Percentiles rank a stretch among this genome's conserved stretches.
phyloP scores from a whole-genome alignment of 2,113 vertebrate genomes.

The Pardalotus punctatus region DNA sequence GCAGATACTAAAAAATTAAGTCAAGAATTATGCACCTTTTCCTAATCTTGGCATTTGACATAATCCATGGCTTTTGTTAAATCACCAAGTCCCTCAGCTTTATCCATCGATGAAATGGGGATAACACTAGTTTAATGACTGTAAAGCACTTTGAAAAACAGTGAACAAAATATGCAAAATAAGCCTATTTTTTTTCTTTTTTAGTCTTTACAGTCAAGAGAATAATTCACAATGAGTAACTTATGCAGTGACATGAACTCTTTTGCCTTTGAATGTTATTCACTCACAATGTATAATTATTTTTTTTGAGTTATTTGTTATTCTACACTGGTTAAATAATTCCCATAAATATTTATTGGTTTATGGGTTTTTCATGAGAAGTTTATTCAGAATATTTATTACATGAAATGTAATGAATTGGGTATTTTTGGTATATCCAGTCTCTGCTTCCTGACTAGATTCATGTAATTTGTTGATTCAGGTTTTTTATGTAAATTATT shows the following conservation, averaged over 20 bases:
- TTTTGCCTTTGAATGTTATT: neutral
- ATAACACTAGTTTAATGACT: neutral
- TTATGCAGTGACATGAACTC: neutral
- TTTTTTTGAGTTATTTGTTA: neutral
- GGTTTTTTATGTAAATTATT: neutral
- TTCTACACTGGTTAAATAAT: neutral
- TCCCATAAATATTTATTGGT: constrained; percentile 39
- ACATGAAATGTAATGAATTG: neutral
- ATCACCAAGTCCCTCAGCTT: neutral
- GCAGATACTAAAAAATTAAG: neutral
- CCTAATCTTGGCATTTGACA: neutral
- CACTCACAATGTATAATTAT: neutral
- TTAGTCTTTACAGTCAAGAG: neutral
- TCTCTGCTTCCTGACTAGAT: neutral
- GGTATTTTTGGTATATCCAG: neutral
- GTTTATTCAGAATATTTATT: constrained; percentile 17
- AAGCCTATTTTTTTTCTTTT: neutral
- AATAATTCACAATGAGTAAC: constrained; percentile 32
- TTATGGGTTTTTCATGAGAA: neutral
- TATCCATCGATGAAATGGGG: neutral
- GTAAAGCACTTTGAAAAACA: neutral
- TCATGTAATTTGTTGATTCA: neutral
- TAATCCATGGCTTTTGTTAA: neutral
- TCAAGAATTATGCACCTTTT: neutral
- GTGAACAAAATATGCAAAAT: neutral